Percentiles rank a stretch among this genome's conserved stretches.
phyloP scores from a whole-genome alignment of 2,888 invertebrate genomes.

The Sympetrum striolatum region DNA sequence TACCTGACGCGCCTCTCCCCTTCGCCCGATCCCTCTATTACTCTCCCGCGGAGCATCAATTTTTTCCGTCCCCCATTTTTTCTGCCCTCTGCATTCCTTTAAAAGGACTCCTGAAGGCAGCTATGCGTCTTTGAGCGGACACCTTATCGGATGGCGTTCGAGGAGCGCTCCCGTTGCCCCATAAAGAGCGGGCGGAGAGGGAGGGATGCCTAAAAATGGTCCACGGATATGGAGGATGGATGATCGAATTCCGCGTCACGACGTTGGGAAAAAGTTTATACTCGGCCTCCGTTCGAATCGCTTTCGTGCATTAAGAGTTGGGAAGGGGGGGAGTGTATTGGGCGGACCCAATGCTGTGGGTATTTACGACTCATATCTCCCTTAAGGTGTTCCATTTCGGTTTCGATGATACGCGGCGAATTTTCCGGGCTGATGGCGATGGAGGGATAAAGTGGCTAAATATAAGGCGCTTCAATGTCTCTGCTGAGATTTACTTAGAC shows the following conservation, averaged over 20 bases:
- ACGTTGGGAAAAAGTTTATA: neutral
- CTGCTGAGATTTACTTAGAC: too few species aligned
- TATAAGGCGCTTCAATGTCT: too few species aligned
- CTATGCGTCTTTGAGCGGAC: neutral
- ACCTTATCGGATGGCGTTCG: neutral
- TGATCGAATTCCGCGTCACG: neutral
- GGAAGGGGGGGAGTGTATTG: neutral
- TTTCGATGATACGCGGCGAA: neutral
- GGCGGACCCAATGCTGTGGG: neutral
- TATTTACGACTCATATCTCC: neutral
- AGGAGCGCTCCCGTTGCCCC: neutral
- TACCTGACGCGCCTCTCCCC: neutral
- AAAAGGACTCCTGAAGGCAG: neutral
- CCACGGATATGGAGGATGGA: neutral
- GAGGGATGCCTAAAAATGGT: neutral
- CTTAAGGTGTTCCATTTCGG: neutral
- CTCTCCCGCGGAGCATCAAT: neutral
- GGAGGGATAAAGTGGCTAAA: too few species aligned
- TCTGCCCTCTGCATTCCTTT: neutral
- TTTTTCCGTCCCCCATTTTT: neutral
- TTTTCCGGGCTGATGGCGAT: too few species aligned
- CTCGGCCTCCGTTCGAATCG: neutral
- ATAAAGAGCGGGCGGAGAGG: neutral
- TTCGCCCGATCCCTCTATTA: neutral
- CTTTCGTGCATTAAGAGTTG: neutral